Evolutionary conservation across 2,797 vertebrate species (phyloP), one percentile per base, ranked within the genome.

Genomic region (Knipowitschia caucasica): DNA sequence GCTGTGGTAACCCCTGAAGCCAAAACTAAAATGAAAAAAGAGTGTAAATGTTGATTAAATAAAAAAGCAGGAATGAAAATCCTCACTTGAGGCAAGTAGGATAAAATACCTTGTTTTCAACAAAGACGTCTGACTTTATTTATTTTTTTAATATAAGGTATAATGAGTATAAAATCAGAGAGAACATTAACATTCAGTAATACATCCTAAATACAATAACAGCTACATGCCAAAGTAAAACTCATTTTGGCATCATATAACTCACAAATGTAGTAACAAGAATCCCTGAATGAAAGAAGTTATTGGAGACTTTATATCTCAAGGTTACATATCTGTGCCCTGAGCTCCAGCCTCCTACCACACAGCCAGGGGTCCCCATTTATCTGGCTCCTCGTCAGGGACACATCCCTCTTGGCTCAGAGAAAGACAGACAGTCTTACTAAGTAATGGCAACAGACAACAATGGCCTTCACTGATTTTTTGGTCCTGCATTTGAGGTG

Each of bases 361-460:
- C 50, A 45, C 39, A 34, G 64, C 65, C 65, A 73, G 71, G 81
- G 87, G 87, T 83, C 82, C 81, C 82, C 85, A 91, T 92, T 92
- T 92, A 88, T 93, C 88, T 89, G 80, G 69, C 81, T 89, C 89
- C 85, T 86, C 91, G 89, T 91, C 90, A 54, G 81, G 9, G 11
- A 80, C 78, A 90, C 82, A 91, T 86, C 88, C 84, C 85, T 92
- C 87, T 89, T 81, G 83, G 90, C 89, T 89, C 86, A 87, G 86
- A 89, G 73, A 79, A 79, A 83, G 84, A 88, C 80, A 15, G 58
- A 63, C 85, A 84, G 87, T 92, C 93, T 93, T 93, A 93, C 92
- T 92, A 92, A 92, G 86, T 80, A 85, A 78, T 86, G 89, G 89
- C 87, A 92, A 25, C 30, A 56, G 90, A 89, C 84, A 78, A 85